Base-by-base conservation (phyloP, 2,797 vertebrate species). In the Bufotes viridis region DNA sequence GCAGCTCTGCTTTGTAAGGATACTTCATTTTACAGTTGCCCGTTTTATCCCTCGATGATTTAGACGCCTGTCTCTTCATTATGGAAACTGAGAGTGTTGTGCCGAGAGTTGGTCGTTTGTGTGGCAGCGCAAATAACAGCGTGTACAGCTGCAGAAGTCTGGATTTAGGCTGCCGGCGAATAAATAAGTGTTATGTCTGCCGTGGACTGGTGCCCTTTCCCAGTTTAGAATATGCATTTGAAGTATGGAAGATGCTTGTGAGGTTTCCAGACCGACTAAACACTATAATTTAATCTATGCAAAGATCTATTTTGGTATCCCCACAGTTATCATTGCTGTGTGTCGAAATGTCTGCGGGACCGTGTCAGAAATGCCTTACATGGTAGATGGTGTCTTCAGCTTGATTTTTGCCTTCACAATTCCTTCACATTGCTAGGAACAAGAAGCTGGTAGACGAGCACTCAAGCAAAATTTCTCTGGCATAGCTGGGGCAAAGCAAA, bases 241-340 rank as follows among this genome's bases (percentile, higher is more conserved):
- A 42, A 84, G 82, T 84, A 72, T 65, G 42, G 84, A 86, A 69
- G 74, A 86, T 34, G 63, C 61, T 60, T 60, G 65, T 69, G 65
- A 81, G 85, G 76, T 72, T 86, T 70, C 75, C 51, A 86, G 57
- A 63, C 42, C 29, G 14, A 75, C 67, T 24, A 34, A 74, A 74
- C 79, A 24, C 86, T 81, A 82, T 87, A 87, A 82, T 87, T 87
- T 82, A 74, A 75, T 81, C 67, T 87, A 87, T 87, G 86, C 57
- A 82, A 74, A 69, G 84, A 69, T 80, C 84, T 86, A 80, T 80
- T 79, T 78, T 20, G 22, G 42, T 78, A 42, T 34, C 61, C 26
- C 13, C 65, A 55, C 78, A 58, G 75, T 69, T 10, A 78, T 86
- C 20, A 53, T 58, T n/a, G 61, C 65, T 53, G 61, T 69, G 34